Evolutionary conservation across 2,888 invertebrate species (phyloP).

Genomic region (Chalcosyrphus nemorum): DNA sequence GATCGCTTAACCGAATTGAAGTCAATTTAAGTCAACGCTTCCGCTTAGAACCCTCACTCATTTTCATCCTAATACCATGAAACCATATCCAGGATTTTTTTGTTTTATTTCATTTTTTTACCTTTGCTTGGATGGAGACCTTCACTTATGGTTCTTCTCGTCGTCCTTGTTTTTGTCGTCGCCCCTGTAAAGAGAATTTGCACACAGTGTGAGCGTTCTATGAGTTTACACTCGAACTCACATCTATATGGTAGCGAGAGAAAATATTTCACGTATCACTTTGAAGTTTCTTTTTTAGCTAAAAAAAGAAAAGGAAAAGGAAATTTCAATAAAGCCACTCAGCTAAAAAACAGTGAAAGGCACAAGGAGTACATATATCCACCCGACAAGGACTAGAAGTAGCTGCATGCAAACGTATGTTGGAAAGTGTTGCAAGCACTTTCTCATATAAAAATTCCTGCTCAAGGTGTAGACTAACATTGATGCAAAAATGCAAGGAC

Average conservation of each 20-base stretch:
- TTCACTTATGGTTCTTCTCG: not conserved
- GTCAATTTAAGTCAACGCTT: slow-evolving; percentile 40
- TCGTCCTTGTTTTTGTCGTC: not conserved
- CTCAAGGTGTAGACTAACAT: not conserved
- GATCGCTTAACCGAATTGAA: slow-evolving; percentile 34
- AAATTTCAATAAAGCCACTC: not conserved
- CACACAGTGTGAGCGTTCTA: not conserved
- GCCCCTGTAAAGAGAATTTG: not conserved
- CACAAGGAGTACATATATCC: not conserved
- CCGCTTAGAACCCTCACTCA: slow-evolving; percentile 13
- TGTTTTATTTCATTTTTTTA: not conserved
- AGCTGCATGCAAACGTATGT: not conserved
- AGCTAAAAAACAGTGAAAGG: not conserved
- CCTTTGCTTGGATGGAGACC: not conserved
- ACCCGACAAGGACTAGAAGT: not conserved
- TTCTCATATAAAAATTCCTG: not conserved
- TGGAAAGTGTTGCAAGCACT: not conserved
- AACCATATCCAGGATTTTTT: slow-evolving; percentile 1
- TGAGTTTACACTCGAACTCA: not conserved
- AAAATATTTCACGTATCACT: not conserved
- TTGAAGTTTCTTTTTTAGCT: not conserved
- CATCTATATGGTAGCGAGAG: not conserved
- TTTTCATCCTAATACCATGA: not conserved
- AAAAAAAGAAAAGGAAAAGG: not conserved
- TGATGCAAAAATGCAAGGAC: not conserved